phyloP scores from a whole-genome alignment of 53 echinoderm and acorn worm species.

The Paracentrotus lividus region DNA sequence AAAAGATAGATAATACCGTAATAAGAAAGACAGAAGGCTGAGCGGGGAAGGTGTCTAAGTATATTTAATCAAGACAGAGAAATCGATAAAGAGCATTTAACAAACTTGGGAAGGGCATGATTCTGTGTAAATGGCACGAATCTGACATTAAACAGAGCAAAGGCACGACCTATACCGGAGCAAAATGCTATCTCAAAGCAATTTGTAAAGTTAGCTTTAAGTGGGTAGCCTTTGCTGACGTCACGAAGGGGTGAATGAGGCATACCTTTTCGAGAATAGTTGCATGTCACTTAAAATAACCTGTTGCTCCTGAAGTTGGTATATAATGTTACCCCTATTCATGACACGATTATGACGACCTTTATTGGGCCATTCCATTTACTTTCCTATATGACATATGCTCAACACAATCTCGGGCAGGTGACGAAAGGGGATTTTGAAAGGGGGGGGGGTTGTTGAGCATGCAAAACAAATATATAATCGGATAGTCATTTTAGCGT shows the following conservation, averaged over 20 bases:
- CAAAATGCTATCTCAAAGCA: background rate
- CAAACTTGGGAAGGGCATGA: background rate
- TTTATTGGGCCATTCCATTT: no score
- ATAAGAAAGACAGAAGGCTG: background rate
- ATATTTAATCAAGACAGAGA: background rate
- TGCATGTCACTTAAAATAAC: no score
- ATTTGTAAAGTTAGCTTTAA: background rate
- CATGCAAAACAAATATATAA: no score
- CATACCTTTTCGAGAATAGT: background rate
- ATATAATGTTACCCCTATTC: no score
- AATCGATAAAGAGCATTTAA: background rate
- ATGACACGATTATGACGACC: no score
- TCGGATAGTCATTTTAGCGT: no score
- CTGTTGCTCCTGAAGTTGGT: no score
- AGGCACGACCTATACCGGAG: background rate
- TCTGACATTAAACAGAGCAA: background rate
- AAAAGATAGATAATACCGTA: background rate
- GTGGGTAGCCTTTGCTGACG: background rate
- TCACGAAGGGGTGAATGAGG: background rate
- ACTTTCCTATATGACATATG: no score
- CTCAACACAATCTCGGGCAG: no score
- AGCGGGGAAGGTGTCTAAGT: background rate
- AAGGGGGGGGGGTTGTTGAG: no score
- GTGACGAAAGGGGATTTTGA: no score
- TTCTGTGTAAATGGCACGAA: background rate